These are phyloP conservation scores for Helostoma temminkii DNA, from an alignment of 2,797 vertebrate genomes.

Conservation along the genomic window DNA sequence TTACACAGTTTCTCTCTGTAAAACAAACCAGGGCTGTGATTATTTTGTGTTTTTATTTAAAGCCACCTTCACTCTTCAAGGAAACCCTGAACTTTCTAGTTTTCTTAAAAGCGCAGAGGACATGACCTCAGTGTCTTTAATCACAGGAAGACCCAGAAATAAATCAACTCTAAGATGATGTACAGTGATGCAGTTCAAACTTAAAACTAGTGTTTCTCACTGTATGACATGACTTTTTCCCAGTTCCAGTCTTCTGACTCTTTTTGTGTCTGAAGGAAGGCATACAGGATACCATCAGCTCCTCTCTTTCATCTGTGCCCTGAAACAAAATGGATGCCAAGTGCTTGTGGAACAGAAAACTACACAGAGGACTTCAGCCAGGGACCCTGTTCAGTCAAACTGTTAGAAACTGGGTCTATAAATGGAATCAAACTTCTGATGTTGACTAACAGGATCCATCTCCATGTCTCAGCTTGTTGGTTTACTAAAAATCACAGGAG, in stretches of 20 bases:
- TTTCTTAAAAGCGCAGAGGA: background rate
- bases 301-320: conserved; percentile 17
- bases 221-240: background rate
- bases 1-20: background rate
- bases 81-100: background rate
- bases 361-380: too few relatives aligned
- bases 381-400: too few relatives aligned
- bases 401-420: too few relatives aligned
- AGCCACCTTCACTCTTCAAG: background rate
- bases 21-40: background rate
- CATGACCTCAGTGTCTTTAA: background rate
- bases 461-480: background rate
- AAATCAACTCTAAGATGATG: background rate
- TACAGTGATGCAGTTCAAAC: background rate
- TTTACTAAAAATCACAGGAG: conserved; percentile 7
- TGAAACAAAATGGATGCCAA: background rate
- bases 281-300: conserved; percentile 22
- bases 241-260: conserved; percentile 30
- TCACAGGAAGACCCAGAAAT: background rate
- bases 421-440: too few relatives aligned
- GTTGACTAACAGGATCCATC: too few relatives aligned
- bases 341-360: too few relatives aligned
- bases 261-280: conserved; percentile 15
- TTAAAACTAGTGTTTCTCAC: background rate
- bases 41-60: background rate